phyloP scores from a whole-genome alignment of 2,113 vertebrate genomes.

The Cavia porcellus region DNA sequence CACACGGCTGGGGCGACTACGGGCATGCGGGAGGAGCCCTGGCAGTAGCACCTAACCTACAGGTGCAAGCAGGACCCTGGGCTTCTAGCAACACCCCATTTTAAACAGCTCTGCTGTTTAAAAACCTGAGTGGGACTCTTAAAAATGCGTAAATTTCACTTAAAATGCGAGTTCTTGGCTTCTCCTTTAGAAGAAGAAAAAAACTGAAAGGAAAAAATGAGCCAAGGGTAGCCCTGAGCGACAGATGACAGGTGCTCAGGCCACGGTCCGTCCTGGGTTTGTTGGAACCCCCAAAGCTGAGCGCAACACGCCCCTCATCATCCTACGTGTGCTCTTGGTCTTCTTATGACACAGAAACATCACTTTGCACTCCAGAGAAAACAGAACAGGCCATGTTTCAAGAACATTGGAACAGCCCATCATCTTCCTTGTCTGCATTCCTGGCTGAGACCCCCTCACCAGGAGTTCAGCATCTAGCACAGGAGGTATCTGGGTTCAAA shows the following conservation, averaged over 20 bases:
- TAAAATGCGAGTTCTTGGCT: not conserved
- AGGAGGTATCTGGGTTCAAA: not conserved
- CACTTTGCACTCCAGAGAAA: not conserved
- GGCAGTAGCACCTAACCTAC: accelerated
- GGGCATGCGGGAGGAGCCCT: not conserved
- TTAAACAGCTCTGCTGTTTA: not conserved
- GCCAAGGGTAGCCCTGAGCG: not conserved
- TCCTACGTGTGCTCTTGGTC: accelerated
- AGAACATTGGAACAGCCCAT: not conserved
- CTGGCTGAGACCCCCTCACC: not conserved
- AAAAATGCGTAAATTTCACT: not conserved
- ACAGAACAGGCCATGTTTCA: not conserved
- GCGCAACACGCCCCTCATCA: not conserved
- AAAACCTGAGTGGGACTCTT: not conserved
- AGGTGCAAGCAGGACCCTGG: not conserved
- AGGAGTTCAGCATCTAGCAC: too few species aligned
- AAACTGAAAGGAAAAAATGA: not conserved
- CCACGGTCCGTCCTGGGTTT: not conserved
- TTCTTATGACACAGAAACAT: not conserved
- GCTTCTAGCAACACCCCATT: not conserved
- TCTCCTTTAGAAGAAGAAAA: not conserved
- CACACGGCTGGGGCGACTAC: too few species aligned
- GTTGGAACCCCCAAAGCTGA: not conserved
- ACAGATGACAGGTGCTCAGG: not conserved
- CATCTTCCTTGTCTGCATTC: not conserved